Evolutionary conservation across 64 coral and sea anemone species (phyloP).

Genomic region (Montipora foliosa): DNA sequence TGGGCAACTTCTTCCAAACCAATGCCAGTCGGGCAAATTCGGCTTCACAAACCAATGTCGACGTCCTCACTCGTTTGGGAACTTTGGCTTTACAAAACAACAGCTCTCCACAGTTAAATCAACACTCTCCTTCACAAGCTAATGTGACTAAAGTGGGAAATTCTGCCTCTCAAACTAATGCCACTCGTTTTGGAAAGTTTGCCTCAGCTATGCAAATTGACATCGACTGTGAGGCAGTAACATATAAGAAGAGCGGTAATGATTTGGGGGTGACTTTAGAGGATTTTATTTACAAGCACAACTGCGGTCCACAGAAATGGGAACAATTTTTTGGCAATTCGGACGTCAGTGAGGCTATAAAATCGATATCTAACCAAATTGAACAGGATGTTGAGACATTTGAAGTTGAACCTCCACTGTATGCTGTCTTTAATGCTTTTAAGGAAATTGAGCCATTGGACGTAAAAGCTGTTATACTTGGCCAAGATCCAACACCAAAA

Average conservation of each 20-base stretch:
- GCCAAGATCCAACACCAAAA: conserved; percentile 54
- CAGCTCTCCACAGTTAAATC: too few relatives aligned
- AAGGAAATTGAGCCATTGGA: not conserved
- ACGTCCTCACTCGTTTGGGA: too few relatives aligned
- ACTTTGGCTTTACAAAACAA: too few relatives aligned
- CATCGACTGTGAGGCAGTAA: not conserved
- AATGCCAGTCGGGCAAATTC: too few relatives aligned
- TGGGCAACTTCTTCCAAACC: not conserved
- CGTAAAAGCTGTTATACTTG: conserved; percentile 10
- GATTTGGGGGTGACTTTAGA: not conserved
- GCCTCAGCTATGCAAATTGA: not conserved
- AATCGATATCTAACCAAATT: not conserved
- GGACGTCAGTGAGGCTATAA: not conserved
- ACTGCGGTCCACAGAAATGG: not conserved
- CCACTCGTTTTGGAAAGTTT: not conserved
- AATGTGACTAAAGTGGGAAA: not conserved
- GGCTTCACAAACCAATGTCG: too few relatives aligned
- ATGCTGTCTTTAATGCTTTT: not conserved
- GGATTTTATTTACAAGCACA: not conserved
- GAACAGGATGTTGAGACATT: not conserved
- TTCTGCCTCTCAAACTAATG: not conserved
- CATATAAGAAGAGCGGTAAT: not conserved
- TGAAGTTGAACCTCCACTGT: not conserved
- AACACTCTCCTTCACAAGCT: too few relatives aligned
- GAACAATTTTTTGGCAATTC: not conserved